Evolutionary conservation across 2,888 invertebrate genomes (phyloP), one percentile per base, ranked within the genome.

Genomic region (Sepioteuthis lessoniana): DNA sequence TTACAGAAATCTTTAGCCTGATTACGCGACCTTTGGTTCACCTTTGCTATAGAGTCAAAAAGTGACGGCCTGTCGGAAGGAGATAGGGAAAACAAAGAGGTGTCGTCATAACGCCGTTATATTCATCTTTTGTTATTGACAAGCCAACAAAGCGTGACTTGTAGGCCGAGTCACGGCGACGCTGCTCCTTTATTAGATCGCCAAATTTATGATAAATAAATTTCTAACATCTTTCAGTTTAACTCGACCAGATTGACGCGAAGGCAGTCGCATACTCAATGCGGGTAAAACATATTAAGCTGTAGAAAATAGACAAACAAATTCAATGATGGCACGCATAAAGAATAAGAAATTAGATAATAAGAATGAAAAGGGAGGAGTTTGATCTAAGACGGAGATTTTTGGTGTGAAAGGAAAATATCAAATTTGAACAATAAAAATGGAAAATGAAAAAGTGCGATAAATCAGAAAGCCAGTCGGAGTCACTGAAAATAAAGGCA

Each of bases 181-280:
- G 76, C n/a, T n/a, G 19, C n/a, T 10, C 16, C 76, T 76, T 76
- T 76, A 76, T 76, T n/a, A 76, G 76, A 76, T 76, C 76, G 76
- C n/a, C 76, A 76, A 76, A 76, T 76, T 76, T 76, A 76, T 76
- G 76, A 76, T 76, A n/a, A 76, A 76, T 76, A 76, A 76, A 76
- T 76, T 76, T 76, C n/a, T 16, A 76, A n/a, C 76, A 76, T 76
- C 76, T 76, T 76, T 76, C 76, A 76, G 76, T 76, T 76, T 76
- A n/a, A n/a, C n/a, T 76, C 16, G 76, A 76, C 19, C 76, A 76
- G 76, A 76, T 76, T 76, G 76, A n/a, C n/a, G 76, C 76, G 76
- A 13, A 76, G n/a, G n/a, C n/a, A 13, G 76, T 76, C n/a, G 76
- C n/a, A n/a, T 76, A 35, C n/a, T 35, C 13, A 76, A 76, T 76